A percentile compares a stretch with the other conserved stretches of the same genome.
phyloP scores from a whole-genome alignment of 2,797 vertebrate genomes.

The Astyanax mexicanus region DNA sequence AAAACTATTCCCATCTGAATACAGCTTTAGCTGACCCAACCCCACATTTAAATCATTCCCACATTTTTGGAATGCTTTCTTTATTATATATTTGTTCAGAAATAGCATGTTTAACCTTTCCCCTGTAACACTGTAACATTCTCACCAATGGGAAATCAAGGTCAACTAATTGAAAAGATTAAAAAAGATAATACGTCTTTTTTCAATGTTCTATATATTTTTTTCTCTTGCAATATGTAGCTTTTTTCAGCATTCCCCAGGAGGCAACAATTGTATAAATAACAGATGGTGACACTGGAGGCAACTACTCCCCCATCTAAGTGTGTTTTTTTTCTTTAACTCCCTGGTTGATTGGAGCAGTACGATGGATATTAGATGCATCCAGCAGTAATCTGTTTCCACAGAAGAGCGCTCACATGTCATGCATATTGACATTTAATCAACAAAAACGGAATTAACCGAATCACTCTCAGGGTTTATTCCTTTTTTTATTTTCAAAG shows the following conservation, averaged over 20 bases:
- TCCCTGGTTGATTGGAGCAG: constrained; percentile 50
- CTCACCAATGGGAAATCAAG: constrained; percentile 44
- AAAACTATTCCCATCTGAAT: too few species aligned
- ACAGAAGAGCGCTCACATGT: constrained; percentile 14
- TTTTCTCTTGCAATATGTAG: constrained; percentile 47
- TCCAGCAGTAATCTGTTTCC: constrained; percentile 18
- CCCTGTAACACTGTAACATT: constrained; percentile 15
- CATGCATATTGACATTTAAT: constrained; percentile 42
- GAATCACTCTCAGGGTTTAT: constrained; percentile 8
- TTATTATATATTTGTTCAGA: too few species aligned
- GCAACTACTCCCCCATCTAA: constrained; percentile 45
- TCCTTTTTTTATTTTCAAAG: neutral
- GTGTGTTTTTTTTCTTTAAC: constrained; percentile 22
- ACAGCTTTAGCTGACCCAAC: too few species aligned
- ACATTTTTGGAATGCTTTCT: too few species aligned
- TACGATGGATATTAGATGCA: constrained; percentile 18
- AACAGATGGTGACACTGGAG: constrained; percentile 62
- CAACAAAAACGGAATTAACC: constrained; percentile 3
- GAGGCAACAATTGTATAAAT: constrained; percentile 60
- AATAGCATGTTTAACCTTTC: neutral
- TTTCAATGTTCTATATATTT: constrained; percentile 55
- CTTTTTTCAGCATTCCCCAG: constrained; percentile 48
- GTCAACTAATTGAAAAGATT: constrained; percentile 61
- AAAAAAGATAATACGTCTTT: constrained; percentile 24
- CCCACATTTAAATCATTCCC: too few species aligned